Evolutionary conservation across 1,140 invertebrate genomes (phyloP).

Genomic region (Drosophila rufa): DNA sequence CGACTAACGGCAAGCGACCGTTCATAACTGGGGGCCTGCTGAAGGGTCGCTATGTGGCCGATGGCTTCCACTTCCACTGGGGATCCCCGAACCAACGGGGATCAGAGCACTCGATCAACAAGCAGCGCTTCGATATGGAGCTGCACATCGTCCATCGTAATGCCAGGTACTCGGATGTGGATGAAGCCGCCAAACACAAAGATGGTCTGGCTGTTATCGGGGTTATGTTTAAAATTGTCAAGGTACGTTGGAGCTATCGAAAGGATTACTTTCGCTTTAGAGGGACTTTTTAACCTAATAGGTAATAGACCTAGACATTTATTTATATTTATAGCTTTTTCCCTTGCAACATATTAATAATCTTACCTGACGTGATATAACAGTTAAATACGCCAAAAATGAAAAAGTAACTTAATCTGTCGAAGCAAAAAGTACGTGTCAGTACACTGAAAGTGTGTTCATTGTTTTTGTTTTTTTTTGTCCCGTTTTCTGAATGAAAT

Average conservation of each 20-base stretch:
- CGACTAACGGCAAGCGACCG: conserved; percentile 86
- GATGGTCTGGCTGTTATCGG: conserved; percentile 74
- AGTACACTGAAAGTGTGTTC: neutral
- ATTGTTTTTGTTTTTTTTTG: neutral
- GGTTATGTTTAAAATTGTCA: conserved; percentile 63
- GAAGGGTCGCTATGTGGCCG: conserved; percentile 87
- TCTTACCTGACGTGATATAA: conserved; percentile 10
- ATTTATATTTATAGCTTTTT: neutral
- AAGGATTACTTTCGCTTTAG: neutral
- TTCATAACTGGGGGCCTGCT: conserved; percentile 88
- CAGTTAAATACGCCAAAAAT: neutral
- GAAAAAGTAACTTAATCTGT: conserved; percentile 3
- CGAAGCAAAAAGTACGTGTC: conserved; percentile 12
- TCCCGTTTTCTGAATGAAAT: neutral
- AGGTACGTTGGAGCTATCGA: conserved; percentile 28
- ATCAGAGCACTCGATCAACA: conserved; percentile 67
- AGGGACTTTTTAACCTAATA: neutral
- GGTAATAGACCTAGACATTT: neutral
- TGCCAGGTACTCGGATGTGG: conserved; percentile 39
- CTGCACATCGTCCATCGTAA: conserved; percentile 80
- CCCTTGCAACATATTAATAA: neutral
- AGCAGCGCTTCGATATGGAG: conserved; percentile 62
- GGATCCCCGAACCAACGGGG: conserved; percentile 78
- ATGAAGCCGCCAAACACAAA: conserved; percentile 42
- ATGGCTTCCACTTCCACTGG: conserved; percentile 90